Evolutionary conservation across 1,140 invertebrate genomes (phyloP).

Genomic region (Halyomorpha halys): DNA sequence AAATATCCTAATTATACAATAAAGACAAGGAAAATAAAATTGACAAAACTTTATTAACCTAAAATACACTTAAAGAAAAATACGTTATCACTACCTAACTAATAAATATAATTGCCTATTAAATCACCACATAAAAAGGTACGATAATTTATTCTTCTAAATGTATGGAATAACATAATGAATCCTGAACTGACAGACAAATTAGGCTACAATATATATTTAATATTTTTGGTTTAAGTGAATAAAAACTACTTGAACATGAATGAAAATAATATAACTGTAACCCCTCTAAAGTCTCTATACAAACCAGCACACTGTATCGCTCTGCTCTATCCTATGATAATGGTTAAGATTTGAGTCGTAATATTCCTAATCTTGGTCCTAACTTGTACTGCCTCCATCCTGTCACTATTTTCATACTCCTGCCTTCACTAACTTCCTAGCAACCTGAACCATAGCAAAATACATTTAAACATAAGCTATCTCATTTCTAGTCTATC

Average conservation of each 20-base stretch:
- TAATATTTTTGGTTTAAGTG: slow-evolving; percentile 1
- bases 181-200: slow-evolving; percentile 6
- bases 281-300: slow-evolving; percentile 18
- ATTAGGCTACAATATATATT: background rate
- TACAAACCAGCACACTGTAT: slow-evolving; percentile 13
- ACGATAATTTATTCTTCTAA: slow-evolving; percentile 1
- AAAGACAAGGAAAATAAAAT: slow-evolving; percentile 9
- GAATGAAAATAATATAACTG: slow-evolving; percentile 1
- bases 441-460: slow-evolving; percentile 24
- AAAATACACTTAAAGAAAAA: slow-evolving; percentile 10
- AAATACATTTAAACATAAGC: slow-evolving; percentile 22
- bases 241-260: background rate
- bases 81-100: slow-evolving; percentile 2
- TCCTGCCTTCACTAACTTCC: slow-evolving; percentile 24
- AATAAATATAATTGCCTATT: background rate
- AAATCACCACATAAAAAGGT: slow-evolving; percentile 6
- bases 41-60: slow-evolving; percentile 3
- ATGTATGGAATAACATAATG: slow-evolving; percentile 12
- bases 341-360: slow-evolving; percentile 6
- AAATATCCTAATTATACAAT: too few species aligned
- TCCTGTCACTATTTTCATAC: slow-evolving; percentile 15
- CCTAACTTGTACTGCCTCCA: slow-evolving; percentile 21
- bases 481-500: slow-evolving; percentile 18
- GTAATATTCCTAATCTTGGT: slow-evolving; percentile 22
- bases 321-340: slow-evolving; percentile 12